Base-by-base conservation (phyloP, 1,140 invertebrate genomes). In the Helicoverpa zea region DNA sequence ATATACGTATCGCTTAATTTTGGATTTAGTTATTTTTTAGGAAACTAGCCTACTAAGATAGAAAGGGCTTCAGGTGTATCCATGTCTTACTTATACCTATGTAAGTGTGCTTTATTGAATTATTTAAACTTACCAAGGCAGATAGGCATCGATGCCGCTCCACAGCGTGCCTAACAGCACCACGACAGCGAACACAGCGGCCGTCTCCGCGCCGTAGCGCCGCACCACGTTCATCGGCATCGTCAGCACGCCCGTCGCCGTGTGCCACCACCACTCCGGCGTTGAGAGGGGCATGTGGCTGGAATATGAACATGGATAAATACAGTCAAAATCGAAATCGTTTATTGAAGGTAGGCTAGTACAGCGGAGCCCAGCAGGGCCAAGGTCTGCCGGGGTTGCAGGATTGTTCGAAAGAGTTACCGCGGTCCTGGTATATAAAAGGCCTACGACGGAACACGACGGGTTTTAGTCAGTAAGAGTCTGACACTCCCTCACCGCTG, bases 221-320 rank as follows among this genome's bases (percentile, higher is more conserved):
- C 96, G 96, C n/a, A 97, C 96, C 9, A 97, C 96, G 64, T 96
- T 97, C 97, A 97, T 97, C 9, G 97, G 97, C 79, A 97, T 89
- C 5, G 97, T 97, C 47, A 97, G 87, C 95, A 97, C 96, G 14
- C 97, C 97, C n/a, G 96, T 97, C 86, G 97, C 96, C 1, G 97
- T 97, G 84, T 97, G 97, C 97, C 97, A 97, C 97, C 97, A 97
- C 97, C 97, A 97, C 89, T 98, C 97, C 3, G 97, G 97, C 4
- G 97, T 97, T 85, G 97, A 97, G 5, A 98, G 90, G 1, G 97
- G 97, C 96, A 97, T 97, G 58, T 96, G 95, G 3, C 96, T 96
- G 84, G 3, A 80, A 63, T 14, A 16, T 54, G 35, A 47, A n/a
- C 5, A 49, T 59, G 12, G 3, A 23, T 23, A 23, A 23, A 1